Conservation (phyloP, 2,888 invertebrate species). For the Drosophila ustulata region DNA sequence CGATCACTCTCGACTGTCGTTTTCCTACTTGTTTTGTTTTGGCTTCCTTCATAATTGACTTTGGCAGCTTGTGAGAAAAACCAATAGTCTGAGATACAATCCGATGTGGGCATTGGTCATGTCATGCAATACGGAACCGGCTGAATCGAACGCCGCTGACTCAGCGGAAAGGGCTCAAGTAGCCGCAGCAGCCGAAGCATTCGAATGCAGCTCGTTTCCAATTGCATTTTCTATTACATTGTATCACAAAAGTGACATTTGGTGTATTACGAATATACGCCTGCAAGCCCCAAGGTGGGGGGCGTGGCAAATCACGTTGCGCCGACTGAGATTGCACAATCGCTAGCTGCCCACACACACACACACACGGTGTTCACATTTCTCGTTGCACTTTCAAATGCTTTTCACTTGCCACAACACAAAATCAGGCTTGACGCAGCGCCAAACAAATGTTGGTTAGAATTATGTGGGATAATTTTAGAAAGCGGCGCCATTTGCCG, state of each 20-base stretch:
- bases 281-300: neutral
- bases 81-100: constrained; percentile 44
- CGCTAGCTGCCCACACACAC: constrained; percentile 23
- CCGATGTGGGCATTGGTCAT: constrained; percentile 43
- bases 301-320: constrained; percentile 1
- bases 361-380: constrained; percentile 21
- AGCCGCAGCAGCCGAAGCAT: neutral
- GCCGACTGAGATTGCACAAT: constrained; percentile 10
- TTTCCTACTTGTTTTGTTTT: constrained; percentile 5
- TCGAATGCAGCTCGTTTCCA: constrained; percentile 10
- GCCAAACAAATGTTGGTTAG: constrained; percentile 29
- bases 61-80: constrained; percentile 54
- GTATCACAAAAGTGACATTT: neutral
- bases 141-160: constrained; percentile 24
- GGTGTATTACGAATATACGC: neutral
- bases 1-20: too few relatives aligned
- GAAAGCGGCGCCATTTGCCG: constrained; percentile 48
- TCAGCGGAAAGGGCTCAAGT: constrained; percentile 50
- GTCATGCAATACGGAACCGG: constrained; percentile 37
- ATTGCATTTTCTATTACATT: constrained; percentile 29
- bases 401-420: constrained; percentile 69
- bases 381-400: constrained; percentile 64
- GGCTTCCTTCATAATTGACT: constrained; percentile 46
- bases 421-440: too few relatives aligned
- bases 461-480: constrained; percentile 41